Percentiles rank a stretch among this genome's conserved stretches.
Conservation (phyloP, 1,140 invertebrate species). For the Bathynomus jamesi region DNA sequence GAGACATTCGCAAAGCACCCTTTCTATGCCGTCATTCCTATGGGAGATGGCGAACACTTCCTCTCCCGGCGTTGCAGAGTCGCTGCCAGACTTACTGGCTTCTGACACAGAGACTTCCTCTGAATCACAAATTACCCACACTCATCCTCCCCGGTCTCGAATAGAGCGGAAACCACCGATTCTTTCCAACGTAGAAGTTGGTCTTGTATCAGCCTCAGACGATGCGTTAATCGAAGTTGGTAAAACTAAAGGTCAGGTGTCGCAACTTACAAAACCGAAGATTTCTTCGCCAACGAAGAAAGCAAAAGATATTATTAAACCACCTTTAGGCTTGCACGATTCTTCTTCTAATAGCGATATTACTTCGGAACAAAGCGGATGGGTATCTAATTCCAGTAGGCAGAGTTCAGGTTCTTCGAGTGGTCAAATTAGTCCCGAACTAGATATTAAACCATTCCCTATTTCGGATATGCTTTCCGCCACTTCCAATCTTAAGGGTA, state of each 20-base stretch:
- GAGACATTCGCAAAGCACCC: constrained; percentile 54
- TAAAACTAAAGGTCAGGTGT: neutral
- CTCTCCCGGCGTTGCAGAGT: constrained; percentile 31
- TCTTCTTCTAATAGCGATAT: constrained; percentile 43
- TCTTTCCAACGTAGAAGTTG: constrained; percentile 43
- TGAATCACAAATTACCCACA: constrained; percentile 33
- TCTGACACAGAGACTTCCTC: constrained; percentile 35
- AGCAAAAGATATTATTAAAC: constrained; percentile 26
- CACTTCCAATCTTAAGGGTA: constrained; percentile 23
- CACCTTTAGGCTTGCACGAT: constrained; percentile 24
- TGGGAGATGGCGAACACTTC: constrained; percentile 32
- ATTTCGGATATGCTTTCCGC: constrained; percentile 33
- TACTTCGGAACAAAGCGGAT: constrained; percentile 45
- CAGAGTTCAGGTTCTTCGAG: constrained; percentile 42
- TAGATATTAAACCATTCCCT: constrained; percentile 31
- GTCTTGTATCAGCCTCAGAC: constrained; percentile 42
- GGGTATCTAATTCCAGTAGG: constrained; percentile 45
- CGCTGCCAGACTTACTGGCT: constrained; percentile 34
- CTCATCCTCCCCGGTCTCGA: constrained; percentile 31
- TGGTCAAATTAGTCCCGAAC: constrained; percentile 39
- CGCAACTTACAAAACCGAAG: neutral
- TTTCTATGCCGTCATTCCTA: constrained; percentile 45
- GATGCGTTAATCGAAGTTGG: constrained; percentile 40
- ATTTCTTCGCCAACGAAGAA: constrained; percentile 31
- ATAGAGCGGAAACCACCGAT: constrained; percentile 41